Evolutionary conservation across 2,888 invertebrate species (phyloP).

Genomic region (Drosophila yooni): DNA sequence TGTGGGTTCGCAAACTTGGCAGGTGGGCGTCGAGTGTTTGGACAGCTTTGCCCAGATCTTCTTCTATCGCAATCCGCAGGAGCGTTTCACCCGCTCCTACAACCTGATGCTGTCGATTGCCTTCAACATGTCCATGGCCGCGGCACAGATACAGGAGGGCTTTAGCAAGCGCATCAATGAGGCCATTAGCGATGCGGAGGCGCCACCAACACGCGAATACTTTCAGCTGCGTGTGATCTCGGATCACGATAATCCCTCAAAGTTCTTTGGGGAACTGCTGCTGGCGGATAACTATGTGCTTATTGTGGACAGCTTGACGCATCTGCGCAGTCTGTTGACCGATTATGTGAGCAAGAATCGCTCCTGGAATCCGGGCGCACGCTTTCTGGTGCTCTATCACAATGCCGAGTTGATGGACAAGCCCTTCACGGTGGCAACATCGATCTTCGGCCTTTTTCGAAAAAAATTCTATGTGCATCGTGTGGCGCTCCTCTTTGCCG

Average conservation of each 20-base stretch:
- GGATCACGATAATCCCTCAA: constrained; percentile 43
- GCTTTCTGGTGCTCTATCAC: constrained; percentile 83
- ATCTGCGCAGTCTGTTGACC: constrained; percentile 64
- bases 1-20: constrained; percentile 74
- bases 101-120: constrained; percentile 79
- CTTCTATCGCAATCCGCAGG: constrained; percentile 63
- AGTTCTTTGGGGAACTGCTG: constrained; percentile 61
- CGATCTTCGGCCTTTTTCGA: constrained; percentile 77
- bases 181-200: constrained; percentile 49
- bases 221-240: constrained; percentile 79
- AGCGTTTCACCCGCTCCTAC: constrained; percentile 71
- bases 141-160: constrained; percentile 82
- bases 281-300: constrained; percentile 82
- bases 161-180: constrained; percentile 80
- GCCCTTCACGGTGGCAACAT: constrained; percentile 62
- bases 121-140: constrained; percentile 82
- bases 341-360: constrained; percentile 69
- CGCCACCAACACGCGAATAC: constrained; percentile 16
- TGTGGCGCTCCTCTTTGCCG: constrained; percentile 80
- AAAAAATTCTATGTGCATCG: constrained; percentile 78
- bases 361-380: constrained; percentile 84
- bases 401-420: constrained; percentile 61
- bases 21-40: constrained; percentile 80
- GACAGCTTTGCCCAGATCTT: constrained; percentile 75
- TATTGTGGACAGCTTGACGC: constrained; percentile 73